Evolutionary conservation across 2,113 vertebrate genomes (phyloP), one percentile per base, ranked within the genome.

Genomic region (Sceloporus tristichus): DNA sequence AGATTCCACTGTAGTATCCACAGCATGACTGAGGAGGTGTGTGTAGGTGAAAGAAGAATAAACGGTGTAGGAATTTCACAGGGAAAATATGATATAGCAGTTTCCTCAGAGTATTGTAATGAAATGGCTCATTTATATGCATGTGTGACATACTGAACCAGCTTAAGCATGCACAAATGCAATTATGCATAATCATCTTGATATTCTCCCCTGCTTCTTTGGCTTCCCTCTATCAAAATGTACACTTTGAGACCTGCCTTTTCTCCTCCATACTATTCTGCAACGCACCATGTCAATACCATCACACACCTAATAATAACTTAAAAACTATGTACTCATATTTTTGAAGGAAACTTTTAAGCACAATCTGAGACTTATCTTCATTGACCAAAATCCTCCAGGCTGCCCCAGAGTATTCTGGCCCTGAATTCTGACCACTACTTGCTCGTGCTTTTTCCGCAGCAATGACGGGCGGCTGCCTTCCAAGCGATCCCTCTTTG

Each of bases 1-100:
- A 90, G 16, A 48, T 88, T 92, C 42, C 27, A 25, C 53, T 85
- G 70, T 38, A 90, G 62, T 21, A 79, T 2, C 9, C 1, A 88
- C 48, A 83, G 88, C 3, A 8, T 42, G 71, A 19, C 7, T 19
- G 79, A 29, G 71, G 88, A 81, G 77, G 10, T 23, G 4, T 7
- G 83, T 9, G 8, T 1, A 89, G 1, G 53, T 53, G 48, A 88
- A 27, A 82, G 38, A 92, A 62, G 1, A 1, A 86, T 19, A 1
- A 27, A 54, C 76, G 81, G 4, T 66, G 62, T 76, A 25, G 79
- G 0, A 48, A 1, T 40, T 71, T 9, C 2, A 14, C 40, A 66
- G 75, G 34, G 62, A 89, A 77, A 10, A 87, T 88, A 19, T 66
- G 5, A 84, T 82, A 81, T 38, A 48, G 85, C 13, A 11, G 3